A percentile compares a stretch with the other conserved stretches of the same genome.
Evolutionary conservation across 2,888 invertebrate species (phyloP).

Genomic region (Cheilosia urbana): DNA sequence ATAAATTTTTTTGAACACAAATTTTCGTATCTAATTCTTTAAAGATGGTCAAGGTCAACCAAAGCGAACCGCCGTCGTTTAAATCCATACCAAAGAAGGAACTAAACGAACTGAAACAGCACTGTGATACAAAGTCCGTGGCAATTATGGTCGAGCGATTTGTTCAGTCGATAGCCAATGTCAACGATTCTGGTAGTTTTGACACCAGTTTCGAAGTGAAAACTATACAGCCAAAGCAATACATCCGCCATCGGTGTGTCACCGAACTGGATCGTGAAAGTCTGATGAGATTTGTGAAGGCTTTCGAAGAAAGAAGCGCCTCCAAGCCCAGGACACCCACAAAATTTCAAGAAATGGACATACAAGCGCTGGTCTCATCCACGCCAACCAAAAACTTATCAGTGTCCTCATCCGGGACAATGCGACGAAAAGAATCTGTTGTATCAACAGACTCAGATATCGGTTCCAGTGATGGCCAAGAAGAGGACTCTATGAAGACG

Average conservation of each 20-base stretch:
- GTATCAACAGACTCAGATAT: slow-evolving; percentile 77
- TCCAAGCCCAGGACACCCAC: slow-evolving; percentile 4
- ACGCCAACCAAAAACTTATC: slow-evolving; percentile 44
- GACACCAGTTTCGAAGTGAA: slow-evolving; percentile 83
- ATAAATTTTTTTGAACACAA: slow-evolving; percentile 26
- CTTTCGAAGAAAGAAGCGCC: slow-evolving; percentile 80
- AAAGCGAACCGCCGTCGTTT: slow-evolving; percentile 34
- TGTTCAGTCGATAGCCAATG: slow-evolving; percentile 81
- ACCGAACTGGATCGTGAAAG: slow-evolving; percentile 82
- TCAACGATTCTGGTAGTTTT: slow-evolving; percentile 83
- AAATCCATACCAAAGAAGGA: slow-evolving; percentile 28
- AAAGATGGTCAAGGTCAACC: slow-evolving; percentile 67
- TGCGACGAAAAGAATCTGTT: slow-evolving; percentile 45
- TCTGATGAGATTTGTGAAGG: slow-evolving; percentile 80
- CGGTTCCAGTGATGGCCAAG: slow-evolving; percentile 77
- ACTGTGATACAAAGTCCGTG: slow-evolving; percentile 66
- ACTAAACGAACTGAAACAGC: slow-evolving; percentile 35
- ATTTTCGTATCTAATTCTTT: slow-evolving; percentile 30
- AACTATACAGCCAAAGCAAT: slow-evolving; percentile 79
- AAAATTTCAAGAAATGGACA: slow-evolving; percentile 28
- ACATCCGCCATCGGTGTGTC: slow-evolving; percentile 79
- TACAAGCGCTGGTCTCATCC: slow-evolving; percentile 32
- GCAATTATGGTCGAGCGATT: slow-evolving; percentile 82
- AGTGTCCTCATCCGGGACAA: slow-evolving; percentile 8
- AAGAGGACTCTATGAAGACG: slow-evolving; percentile 59